Conservation (phyloP, 2,888 invertebrate genomes). For the Andrena camellia region DNA sequence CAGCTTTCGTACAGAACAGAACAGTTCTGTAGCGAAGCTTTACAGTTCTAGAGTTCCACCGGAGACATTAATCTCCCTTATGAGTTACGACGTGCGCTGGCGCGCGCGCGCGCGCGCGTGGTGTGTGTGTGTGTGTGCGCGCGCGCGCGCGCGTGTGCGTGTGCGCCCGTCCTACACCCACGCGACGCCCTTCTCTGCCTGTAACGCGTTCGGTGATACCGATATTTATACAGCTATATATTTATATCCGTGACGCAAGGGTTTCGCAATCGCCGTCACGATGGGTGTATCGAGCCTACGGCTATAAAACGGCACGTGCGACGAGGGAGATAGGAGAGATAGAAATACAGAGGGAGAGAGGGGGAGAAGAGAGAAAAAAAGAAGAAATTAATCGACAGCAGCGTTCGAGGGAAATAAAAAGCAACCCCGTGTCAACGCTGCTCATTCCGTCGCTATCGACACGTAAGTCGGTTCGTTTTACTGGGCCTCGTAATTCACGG, state of each 20-base stretch:
- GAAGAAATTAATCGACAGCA: constrained; percentile 39
- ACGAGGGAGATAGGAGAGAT: neutral
- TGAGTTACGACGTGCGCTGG: constrained; percentile 74
- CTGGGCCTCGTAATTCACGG: constrained; percentile 47
- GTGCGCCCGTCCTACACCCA: neutral
- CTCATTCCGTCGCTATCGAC: constrained; percentile 42
- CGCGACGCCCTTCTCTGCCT: neutral
- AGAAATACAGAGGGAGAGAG: neutral
- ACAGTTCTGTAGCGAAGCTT: constrained; percentile 72
- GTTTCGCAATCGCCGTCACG: constrained; percentile 40
- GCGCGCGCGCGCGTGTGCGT: constrained; percentile 6
- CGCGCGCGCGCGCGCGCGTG: constrained; percentile 21
- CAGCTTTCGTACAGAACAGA: constrained; percentile 75
- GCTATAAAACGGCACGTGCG: constrained; percentile 49
- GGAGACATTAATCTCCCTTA: constrained; percentile 80
- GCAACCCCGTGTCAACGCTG: constrained; percentile 34
- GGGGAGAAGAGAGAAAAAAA: neutral
- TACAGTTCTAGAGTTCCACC: constrained; percentile 74
- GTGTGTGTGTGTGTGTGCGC: neutral
- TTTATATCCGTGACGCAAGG: constrained; percentile 35
- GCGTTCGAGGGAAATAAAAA: constrained; percentile 35
- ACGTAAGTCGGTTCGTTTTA: constrained; percentile 52
- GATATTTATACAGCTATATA: constrained; percentile 48
- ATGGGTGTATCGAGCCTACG: constrained; percentile 12
- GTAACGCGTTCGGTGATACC: neutral